These are phyloP conservation scores for Opisthocomus hoazin DNA, from an alignment of 2,113 vertebrate species.

Conservation along the genomic window DNA sequence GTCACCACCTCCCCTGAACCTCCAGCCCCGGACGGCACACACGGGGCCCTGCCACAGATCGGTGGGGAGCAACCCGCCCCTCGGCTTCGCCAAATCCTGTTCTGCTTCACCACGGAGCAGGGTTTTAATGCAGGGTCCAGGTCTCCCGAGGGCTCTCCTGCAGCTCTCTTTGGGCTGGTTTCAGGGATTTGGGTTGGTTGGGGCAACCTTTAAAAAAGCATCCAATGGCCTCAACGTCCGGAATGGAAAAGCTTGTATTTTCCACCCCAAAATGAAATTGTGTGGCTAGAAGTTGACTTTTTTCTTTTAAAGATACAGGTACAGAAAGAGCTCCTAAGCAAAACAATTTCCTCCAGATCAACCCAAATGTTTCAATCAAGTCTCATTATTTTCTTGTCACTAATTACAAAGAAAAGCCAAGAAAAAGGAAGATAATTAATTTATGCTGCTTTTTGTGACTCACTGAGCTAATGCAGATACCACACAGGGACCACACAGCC, in stretches of 20 bases:
- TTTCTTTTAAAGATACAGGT: not conserved
- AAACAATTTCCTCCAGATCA: not conserved
- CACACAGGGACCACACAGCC: not conserved
- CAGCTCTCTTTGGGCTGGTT: not conserved
- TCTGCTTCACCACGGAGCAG: not conserved
- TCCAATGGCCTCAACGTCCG: not conserved
- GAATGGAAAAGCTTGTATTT: not conserved
- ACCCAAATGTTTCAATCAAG: constrained; percentile 8
- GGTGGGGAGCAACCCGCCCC: not conserved
- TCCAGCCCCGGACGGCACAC: not conserved
- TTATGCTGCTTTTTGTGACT: constrained; percentile 8
- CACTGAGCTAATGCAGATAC: not conserved
- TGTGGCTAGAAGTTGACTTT: not conserved
- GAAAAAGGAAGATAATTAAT: constrained; percentile 24
- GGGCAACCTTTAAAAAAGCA: not conserved
- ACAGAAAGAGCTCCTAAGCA: not conserved
- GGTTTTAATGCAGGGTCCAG: not conserved
- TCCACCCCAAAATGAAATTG: not conserved
- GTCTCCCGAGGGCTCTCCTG: not conserved
- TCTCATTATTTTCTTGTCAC: not conserved
- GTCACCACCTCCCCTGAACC: not conserved
- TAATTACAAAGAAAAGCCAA: not conserved
- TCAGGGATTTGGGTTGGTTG: not conserved
- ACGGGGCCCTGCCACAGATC: not conserved
- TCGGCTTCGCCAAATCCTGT: not conserved